Base-by-base conservation (phyloP, 2,888 invertebrate genomes). In the Drosophila stalkeri region DNA sequence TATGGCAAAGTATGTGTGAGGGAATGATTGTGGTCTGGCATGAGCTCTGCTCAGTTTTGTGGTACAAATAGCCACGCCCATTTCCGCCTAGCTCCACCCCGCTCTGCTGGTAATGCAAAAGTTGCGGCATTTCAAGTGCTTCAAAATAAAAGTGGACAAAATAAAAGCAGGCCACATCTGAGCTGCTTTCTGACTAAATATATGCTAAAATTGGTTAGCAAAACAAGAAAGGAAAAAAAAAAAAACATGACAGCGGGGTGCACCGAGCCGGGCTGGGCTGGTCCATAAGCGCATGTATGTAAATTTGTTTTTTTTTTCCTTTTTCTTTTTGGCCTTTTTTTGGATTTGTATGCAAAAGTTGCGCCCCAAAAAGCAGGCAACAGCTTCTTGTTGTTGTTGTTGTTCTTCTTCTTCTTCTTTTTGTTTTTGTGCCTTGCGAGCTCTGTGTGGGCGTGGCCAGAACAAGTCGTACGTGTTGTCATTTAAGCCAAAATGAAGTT, bases 311-410 rank as follows among this genome's bases (percentile, higher is more conserved):
- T 1, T 27, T 27, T 1, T 27, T 75, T 79, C 85, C 6, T 27
- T 27, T 1, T 27, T 27, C 6, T 27, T 23, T 75, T 60, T 75
- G 79, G 79, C 62, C 75, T 75, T 73, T 64, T 77, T 75, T 73
- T 64, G 71, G 75, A 65, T 81, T 76, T 81, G 78, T 72, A 89
- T 84, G 89, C 72, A 73, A 84, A 82, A 84, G 79, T 84, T 81
- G 64, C 46, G 65, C 61, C 65, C 73, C 75, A 65, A 64, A 74
- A 74, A 82, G 81, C 80, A 72, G 77, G 86, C 83, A 88, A 71
- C 77, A 73, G 68, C 73, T 74, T 78, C 70, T 63, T 77, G 70
- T 31, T 69, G 66, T 41, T 66, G 43, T 46, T 20, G 2, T 44
- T 12, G 2, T 11, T 18, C 0, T 18, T 20, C 5, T 18, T 51